Evolutionary conservation across 1,140 invertebrate species (phyloP).

Genomic region (Musca domestica): DNA sequence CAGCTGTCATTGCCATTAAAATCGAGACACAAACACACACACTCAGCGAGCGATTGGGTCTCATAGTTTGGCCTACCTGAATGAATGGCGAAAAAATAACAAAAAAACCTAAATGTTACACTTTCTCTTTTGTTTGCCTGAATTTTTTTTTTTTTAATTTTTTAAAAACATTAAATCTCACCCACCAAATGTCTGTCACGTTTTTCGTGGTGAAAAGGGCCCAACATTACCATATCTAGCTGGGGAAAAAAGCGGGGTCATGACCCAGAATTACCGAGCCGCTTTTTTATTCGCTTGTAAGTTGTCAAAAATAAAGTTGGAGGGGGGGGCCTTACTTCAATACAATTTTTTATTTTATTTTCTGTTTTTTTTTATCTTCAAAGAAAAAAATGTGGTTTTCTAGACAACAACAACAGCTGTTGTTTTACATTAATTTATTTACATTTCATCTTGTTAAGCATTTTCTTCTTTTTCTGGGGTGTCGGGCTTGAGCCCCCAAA

Average conservation of each 20-base stretch:
- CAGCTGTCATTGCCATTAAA: background rate
- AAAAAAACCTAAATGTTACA: conserved; percentile 3
- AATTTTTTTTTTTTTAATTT: conserved; percentile 1
- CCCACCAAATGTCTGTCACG: background rate
- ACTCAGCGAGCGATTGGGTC: too few species aligned
- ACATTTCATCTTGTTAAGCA: background rate
- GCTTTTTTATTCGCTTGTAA: background rate
- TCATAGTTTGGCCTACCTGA: too few species aligned
- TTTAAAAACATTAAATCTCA: too few species aligned
- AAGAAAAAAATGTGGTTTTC: background rate
- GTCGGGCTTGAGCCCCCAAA: background rate
- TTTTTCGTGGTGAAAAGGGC: background rate
- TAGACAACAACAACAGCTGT: background rate
- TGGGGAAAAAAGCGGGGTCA: conserved; percentile 4
- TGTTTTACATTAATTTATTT: conserved; percentile 7
- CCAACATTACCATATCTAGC: background rate
- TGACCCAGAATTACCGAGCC: conserved; percentile 1
- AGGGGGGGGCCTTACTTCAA: too few species aligned
- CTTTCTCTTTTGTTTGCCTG: conserved; percentile 9
- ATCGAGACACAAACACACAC: background rate
- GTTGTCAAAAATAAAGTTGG: conserved; percentile 11
- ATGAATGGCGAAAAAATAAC: background rate
- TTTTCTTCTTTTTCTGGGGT: background rate
- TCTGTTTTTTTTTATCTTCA: background rate
- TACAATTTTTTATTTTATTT: background rate